Percentiles rank a stretch among this genome's conserved stretches.
phyloP scores from a whole-genome alignment of 2,888 invertebrate genomes.

The Latrodectus elegans region DNA sequence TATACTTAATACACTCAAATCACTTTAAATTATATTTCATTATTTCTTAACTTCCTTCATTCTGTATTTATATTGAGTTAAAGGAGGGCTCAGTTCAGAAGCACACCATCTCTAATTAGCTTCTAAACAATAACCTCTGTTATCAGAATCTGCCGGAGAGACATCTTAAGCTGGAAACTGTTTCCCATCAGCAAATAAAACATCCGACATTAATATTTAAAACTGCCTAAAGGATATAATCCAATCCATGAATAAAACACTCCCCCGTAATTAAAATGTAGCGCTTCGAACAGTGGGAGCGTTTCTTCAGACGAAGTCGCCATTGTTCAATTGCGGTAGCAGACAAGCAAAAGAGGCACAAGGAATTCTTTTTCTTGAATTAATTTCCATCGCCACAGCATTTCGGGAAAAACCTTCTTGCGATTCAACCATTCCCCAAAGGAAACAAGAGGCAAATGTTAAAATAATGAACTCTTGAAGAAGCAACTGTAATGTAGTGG shows the following conservation, averaged over 20 bases:
- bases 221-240: background rate
- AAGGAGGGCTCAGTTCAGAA: no score
- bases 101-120: no score
- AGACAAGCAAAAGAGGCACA: background rate
- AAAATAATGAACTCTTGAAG: constrained; percentile 15
- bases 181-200: background rate
- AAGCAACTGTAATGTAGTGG: background rate
- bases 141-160: no score
- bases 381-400: background rate
- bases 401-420: background rate
- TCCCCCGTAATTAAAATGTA: background rate
- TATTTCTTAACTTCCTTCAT: no score
- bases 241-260: background rate
- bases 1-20: no score
- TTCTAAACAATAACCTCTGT: no score
- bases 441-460: constrained; percentile 13
- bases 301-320: background rate
- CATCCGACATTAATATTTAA: background rate
- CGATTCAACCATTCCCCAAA: background rate
- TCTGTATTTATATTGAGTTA: no score
- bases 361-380: background rate
- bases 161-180: no score
- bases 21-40: no score
- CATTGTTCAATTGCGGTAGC: background rate
- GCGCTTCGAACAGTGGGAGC: background rate